Percentiles rank a stretch among this genome's conserved stretches.
These are phyloP conservation scores for Antheraea yamamai DNA, from an alignment of 2,888 invertebrate species.

Conservation along the genomic window DNA sequence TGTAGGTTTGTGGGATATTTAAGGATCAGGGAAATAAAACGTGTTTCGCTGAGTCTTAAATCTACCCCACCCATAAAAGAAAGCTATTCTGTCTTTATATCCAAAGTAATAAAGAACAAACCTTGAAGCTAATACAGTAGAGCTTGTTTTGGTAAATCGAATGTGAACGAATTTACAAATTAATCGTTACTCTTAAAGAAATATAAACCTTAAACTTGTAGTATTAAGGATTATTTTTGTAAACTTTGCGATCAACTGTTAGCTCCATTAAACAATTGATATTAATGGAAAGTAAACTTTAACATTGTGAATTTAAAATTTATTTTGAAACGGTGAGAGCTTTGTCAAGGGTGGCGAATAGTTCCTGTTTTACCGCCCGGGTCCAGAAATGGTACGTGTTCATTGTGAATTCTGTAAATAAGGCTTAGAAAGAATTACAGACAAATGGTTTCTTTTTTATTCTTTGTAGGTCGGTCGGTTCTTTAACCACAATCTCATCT, in stretches of 20 bases:
- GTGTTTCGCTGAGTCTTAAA: conserved; percentile 16
- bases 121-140: background rate
- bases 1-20: background rate
- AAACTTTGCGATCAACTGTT: background rate
- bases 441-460: too few species aligned
- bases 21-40: background rate
- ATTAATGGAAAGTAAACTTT: background rate
- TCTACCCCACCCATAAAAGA: background rate
- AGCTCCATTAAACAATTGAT: background rate
- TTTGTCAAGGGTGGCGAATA: background rate
- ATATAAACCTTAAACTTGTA: background rate
- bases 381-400: background rate
- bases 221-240: background rate
- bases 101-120: background rate
- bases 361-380: background rate
- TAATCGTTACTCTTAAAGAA: background rate
- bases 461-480: too few species aligned
- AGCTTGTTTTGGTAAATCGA: background rate
- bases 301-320: background rate
- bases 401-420: background rate
- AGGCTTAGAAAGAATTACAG: background rate
- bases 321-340: background rate
- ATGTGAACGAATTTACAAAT: background rate
- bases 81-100: background rate
- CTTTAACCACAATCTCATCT: too few species aligned